phyloP scores from a whole-genome alignment of 2,888 invertebrate species.

The Nyleta sp. region DNA sequence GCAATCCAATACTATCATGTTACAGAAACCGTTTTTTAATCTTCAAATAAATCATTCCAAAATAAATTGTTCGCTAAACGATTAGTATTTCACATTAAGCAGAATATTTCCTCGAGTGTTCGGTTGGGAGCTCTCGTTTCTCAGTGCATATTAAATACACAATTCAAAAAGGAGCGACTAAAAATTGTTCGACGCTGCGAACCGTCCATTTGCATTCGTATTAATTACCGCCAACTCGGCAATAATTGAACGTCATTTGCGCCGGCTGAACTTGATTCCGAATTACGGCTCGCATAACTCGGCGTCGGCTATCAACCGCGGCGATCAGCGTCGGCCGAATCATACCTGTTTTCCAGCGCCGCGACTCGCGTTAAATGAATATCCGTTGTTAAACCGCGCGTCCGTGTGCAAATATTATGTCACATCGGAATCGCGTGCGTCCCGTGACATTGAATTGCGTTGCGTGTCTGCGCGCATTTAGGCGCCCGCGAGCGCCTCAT shows the following conservation, averaged over 20 bases:
- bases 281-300: conserved; percentile 20
- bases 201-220: conserved; percentile 15
- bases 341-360: conserved; percentile 50
- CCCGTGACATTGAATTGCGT: conserved; percentile 65
- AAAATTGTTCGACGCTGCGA: neutral
- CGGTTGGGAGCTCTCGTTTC: too few species aligned
- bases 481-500: conserved; percentile 59
- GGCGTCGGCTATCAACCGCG: conserved; percentile 6
- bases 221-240: conserved; percentile 20
- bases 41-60: too few species aligned
- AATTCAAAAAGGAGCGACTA: too few species aligned
- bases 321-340: conserved; percentile 33
- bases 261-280: conserved; percentile 26
- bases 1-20: too few species aligned
- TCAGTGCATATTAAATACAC: too few species aligned
- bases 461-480: conserved; percentile 70
- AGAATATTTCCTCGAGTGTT: too few species aligned
- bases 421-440: conserved; percentile 62
- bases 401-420: conserved; percentile 65
- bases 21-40: too few species aligned
- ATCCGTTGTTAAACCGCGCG: conserved; percentile 54
- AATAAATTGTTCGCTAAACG: too few species aligned
- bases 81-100: too few species aligned
- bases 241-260: conserved; percentile 30
- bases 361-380: conserved; percentile 53